Conservation (phyloP, 2,113 vertebrate species). For the Chamaea fasciata region DNA sequence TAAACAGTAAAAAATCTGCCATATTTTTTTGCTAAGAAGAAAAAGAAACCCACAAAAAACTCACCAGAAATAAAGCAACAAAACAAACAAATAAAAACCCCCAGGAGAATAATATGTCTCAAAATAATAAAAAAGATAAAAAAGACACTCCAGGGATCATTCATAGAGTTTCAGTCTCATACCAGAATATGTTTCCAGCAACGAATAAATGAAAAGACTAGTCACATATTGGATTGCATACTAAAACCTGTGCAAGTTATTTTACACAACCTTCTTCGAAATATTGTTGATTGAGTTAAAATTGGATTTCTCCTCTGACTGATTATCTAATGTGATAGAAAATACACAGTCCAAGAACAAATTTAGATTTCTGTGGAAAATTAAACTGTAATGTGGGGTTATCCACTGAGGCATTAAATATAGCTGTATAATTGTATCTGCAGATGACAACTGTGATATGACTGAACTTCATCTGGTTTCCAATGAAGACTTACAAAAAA, state of each 20-base stretch:
- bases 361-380: constrained; percentile 69
- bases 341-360: constrained; percentile 61
- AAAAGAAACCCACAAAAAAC: too few species aligned
- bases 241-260: neutral
- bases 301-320: constrained; percentile 70
- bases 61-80: neutral
- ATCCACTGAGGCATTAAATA: constrained; percentile 62
- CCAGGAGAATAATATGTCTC: neutral
- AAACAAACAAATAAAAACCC: neutral
- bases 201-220: neutral
- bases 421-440: constrained; percentile 53
- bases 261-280: neutral
- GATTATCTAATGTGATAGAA: constrained; percentile 69
- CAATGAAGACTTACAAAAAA: neutral
- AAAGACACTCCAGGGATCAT: neutral
- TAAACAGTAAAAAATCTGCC: neutral
- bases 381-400: constrained; percentile 53
- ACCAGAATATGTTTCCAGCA: neutral
- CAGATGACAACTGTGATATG: neutral
- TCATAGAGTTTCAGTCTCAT: neutral
- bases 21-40: neutral
- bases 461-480: neutral
- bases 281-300: constrained; percentile 61
- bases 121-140: neutral
- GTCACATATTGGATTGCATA: neutral